Conservation (phyloP, 2,797 vertebrate species). For the Sebastes flavidus region DNA sequence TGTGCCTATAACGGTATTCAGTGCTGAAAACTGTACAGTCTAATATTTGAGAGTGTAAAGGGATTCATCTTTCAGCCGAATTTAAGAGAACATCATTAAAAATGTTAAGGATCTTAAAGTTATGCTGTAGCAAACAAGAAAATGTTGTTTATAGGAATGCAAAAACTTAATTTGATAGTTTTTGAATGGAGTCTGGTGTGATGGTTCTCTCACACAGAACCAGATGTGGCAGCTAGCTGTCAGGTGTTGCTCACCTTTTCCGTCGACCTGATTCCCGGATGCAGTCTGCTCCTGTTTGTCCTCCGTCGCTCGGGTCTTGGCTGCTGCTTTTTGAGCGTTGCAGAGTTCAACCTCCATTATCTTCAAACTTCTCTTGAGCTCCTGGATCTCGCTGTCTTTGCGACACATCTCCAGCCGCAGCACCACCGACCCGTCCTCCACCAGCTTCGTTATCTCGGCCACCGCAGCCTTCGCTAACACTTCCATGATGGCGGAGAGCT, state of each 20-base stretch:
- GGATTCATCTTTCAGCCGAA: not conserved
- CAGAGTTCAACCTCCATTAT: constrained; percentile 71
- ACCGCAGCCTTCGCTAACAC: constrained; percentile 79
- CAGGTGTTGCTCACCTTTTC: constrained; percentile 22
- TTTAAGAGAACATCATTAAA: not conserved
- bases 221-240: not conserved
- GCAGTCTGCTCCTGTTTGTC: constrained; percentile 1
- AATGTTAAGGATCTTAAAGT: not conserved
- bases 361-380: constrained; percentile 69
- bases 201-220: not conserved
- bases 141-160: rapidly evolving
- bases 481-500: constrained; percentile 79
- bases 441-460: constrained; percentile 79
- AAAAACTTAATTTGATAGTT: rapidly evolving
- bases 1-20: not conserved
- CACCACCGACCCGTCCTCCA: constrained; percentile 69
- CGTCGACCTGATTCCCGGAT: not conserved
- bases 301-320: not conserved
- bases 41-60: not conserved
- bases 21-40: not conserved
- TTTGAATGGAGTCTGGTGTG: not conserved
- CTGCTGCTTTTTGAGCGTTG: constrained; percentile 52
- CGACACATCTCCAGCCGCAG: constrained; percentile 74
- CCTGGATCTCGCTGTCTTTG: constrained; percentile 74
- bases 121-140: rapidly evolving